Evolutionary conservation across 2,797 vertebrate species (phyloP).

Genomic region (Triplophysa yarkandensis): DNA sequence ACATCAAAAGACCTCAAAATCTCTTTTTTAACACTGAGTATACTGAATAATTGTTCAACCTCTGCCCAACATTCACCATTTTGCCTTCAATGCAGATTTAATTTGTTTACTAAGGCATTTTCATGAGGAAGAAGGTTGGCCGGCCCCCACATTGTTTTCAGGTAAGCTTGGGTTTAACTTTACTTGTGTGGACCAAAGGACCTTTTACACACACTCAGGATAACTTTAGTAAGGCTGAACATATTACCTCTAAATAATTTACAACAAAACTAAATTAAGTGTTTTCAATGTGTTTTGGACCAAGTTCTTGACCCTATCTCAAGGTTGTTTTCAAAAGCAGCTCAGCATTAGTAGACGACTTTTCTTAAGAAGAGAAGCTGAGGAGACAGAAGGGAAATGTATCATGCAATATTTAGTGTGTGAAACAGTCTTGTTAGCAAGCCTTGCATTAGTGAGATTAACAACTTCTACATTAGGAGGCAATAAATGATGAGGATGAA

Average conservation of each 20-base stretch:
- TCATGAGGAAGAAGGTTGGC: not conserved
- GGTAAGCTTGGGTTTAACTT: not conserved
- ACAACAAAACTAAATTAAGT: slow-evolving; percentile 31
- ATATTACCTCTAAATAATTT: slow-evolving; percentile 50
- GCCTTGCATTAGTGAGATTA: slow-evolving; percentile 63
- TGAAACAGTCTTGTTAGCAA: slow-evolving; percentile 62
- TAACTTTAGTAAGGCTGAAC: slow-evolving; percentile 17
- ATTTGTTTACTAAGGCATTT: slow-evolving; percentile 1
- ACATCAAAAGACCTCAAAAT: not conserved
- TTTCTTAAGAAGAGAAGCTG: slow-evolving; percentile 25
- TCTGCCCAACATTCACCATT: not conserved
- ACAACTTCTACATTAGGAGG: slow-evolving; percentile 62
- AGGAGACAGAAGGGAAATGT: slow-evolving; percentile 46
- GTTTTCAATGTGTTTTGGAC: no score
- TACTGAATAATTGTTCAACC: not conserved
- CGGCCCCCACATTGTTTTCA: not conserved
- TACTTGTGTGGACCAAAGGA: not conserved
- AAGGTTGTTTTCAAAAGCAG: slow-evolving; percentile 15
- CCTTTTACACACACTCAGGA: not conserved
- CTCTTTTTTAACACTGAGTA: not conserved
- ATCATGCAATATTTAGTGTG: slow-evolving; percentile 68
- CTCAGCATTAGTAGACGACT: not conserved
- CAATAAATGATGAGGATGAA: slow-evolving; percentile 60
- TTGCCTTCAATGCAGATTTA: not conserved
- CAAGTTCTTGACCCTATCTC: slow-evolving; percentile 13